A percentile compares a stretch with the other conserved stretches of the same genome.
Conservation (phyloP, 2,888 invertebrate species). For the Lydus trimaculatus region DNA sequence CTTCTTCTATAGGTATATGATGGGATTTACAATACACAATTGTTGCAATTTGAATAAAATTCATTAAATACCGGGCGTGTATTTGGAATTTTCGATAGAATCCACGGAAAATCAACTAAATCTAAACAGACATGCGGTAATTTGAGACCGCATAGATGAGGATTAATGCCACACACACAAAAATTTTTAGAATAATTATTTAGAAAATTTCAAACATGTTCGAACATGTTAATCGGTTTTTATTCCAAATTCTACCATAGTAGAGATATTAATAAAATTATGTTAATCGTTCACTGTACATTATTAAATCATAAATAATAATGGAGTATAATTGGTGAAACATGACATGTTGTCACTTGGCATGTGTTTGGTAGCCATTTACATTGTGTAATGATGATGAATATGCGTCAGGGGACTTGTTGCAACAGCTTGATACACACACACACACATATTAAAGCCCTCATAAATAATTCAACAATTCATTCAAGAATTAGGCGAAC, state of each 20-base stretch:
- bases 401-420: conserved; percentile 33
- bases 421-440: conserved; percentile 12
- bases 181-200: background rate
- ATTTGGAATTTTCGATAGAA: too few species aligned
- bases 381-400: conserved; percentile 37
- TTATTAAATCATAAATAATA: conserved; percentile 27
- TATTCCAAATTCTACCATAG: background rate
- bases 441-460: conserved; percentile 10
- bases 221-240: background rate
- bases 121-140: too few species aligned
- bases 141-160: too few species aligned
- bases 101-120: too few species aligned
- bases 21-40: background rate
- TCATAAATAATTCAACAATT: conserved; percentile 33
- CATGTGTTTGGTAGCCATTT: conserved; percentile 32
- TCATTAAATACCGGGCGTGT: background rate
- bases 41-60: background rate
- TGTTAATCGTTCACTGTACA: background rate
- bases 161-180: too few species aligned
- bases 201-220: background rate
- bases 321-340: conserved; percentile 29
- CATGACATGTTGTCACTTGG: conserved; percentile 33
- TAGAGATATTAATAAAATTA: background rate
- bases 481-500: conserved; percentile 14
- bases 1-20: background rate